Base-by-base conservation (phyloP, 2,888 invertebrate species). In the Lasius platythorax region DNA sequence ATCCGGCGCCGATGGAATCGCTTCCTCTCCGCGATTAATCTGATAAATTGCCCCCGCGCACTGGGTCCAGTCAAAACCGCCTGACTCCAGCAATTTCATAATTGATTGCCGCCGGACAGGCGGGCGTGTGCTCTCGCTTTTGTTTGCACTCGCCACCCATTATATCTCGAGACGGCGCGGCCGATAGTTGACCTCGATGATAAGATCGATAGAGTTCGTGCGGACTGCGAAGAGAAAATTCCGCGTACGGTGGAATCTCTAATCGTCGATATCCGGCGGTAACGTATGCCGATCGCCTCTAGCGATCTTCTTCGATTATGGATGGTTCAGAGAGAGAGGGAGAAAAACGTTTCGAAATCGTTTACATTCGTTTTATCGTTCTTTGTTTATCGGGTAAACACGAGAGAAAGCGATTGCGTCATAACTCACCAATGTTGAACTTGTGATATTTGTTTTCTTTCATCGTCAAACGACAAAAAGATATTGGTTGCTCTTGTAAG, bases 1-100 rank as follows among this genome's bases (percentile, higher is more conserved):
- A 76, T 81, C 86, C 84, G 85, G 61, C 87, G 90, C n/a, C 53
- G 53, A 53, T 53, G 87, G 90, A 91, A 92, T 92, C 91, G 88
- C 87, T 91, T 92, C 91, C 91, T 90, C 88, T 90, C 88, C 87
- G 85, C 89, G 91, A 92, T 92, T 92, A 92, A 91, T 90, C 91
- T 90, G 91, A 91, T 92, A 91, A 92, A 93, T 91, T 91, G 89
- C 89, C n/a, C 53, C n/a, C n/a, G 46, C 83, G 78, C 82, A 75
- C 75, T 37, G 86, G 86, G 85, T 72, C 86, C 88, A 83, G 67
- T 88, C 86, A 88, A 86, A 90, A 88, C 88, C 83, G 85, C 78
- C 85, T 86, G 82, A 89, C 87, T 86, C 76, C 82, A 70, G 89
- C 89, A 88, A 90, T 92, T 92, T 89, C 87, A 86, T 91, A 91